Percentiles rank a stretch among this genome's conserved stretches.
Evolutionary conservation across 1,140 invertebrate genomes (phyloP).

Genomic region (Probaryconus sp.): DNA sequence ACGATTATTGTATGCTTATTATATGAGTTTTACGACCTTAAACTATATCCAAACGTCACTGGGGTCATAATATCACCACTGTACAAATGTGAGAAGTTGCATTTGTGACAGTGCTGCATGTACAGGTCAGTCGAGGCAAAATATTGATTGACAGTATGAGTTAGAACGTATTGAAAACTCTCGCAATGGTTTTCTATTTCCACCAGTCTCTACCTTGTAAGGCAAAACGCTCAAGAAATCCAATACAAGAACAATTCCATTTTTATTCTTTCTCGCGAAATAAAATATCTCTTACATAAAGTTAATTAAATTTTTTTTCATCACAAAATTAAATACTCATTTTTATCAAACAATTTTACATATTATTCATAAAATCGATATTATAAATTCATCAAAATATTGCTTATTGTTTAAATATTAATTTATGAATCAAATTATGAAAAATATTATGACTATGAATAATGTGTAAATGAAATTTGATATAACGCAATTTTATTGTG

Average conservation of each 20-base stretch:
- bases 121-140: conserved; percentile 52
- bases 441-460: no score
- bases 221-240: conserved; percentile 33
- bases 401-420: no score
- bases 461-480: no score
- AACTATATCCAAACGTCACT: conserved; percentile 48
- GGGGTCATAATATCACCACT: conserved; percentile 23
- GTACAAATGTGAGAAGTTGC: conserved; percentile 46
- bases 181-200: conserved; percentile 40
- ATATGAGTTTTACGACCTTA: conserved; percentile 42
- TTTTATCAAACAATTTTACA: no score
- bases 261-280: no score
- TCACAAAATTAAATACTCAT: no score
- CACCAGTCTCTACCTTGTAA: conserved; percentile 33
- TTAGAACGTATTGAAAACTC: conserved; percentile 37
- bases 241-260: conserved; percentile 22
- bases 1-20: conserved; percentile 17
- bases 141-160: conserved; percentile 66
- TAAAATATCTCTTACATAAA: no score
- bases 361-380: no score
- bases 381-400: no score
- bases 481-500: no score
- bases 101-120: conserved; percentile 45
- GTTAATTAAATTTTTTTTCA: no score
- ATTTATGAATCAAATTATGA: no score